Base-by-base conservation (phyloP, 2,113 vertebrate genomes). In the Cochlearius cochlearius region DNA sequence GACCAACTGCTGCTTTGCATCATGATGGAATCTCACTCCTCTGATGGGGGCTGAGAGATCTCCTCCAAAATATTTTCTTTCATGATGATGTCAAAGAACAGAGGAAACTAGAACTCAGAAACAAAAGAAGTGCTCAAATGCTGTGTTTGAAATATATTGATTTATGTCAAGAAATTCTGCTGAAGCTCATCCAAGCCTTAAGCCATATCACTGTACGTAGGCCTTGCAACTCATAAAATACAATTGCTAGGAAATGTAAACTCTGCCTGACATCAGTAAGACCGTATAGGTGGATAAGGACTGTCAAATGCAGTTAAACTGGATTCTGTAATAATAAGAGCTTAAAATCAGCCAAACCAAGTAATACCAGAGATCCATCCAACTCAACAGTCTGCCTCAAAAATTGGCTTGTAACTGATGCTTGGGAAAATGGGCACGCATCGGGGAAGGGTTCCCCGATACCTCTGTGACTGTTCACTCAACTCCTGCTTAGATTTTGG, bases 1-100 rank as follows among this genome's bases (percentile, higher is more conserved):
- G 15, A n/a, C 23, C 2, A 1, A 4, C 39, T 68, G 7, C 36
- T 83, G 34, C n/a, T 73, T 91, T 82, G 13, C 7, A 20, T 68
- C 0, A 0, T 8, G 18, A 58, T 0, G 0, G 36, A 88, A 29
- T 8, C 21, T 73, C 12, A 5, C 50, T 85, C n/a, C 45, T 79
- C n/a, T 83, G 27, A 76, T 12, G 38, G 9, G 12, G 6, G 2
- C 29, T 69, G 17, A 75, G 25, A 83, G 4, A 83, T 43, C 39
- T 43, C 56, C n/a, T 85, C 50, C 18, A 62, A 78, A 68, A 82
- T 59, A 47, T 25, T 72, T 88, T 72, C 21, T 93, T 82, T n/a
- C 27, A 27, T 34, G 15, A 39, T 38, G 15, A 49, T 41, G 32
- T 58, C 55, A 62, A 92, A 88, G 41, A 64, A 73, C 26, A 82